Conservation (phyloP, 2,113 vertebrate species). For the Lepus americanus region DNA sequence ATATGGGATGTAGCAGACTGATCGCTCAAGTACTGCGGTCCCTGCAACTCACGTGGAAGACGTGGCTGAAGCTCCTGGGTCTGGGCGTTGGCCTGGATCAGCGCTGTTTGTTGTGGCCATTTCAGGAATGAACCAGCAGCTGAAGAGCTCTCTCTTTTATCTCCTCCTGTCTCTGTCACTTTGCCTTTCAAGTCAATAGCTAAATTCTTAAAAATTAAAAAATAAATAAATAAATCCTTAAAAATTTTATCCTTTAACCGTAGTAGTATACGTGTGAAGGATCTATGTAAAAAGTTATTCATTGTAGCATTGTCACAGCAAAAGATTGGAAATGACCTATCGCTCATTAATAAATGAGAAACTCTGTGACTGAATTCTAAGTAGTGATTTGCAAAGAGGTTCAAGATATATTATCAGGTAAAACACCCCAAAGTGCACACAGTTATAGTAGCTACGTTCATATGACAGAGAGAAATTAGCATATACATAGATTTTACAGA, state of each 20-base stretch:
- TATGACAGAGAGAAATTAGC: background rate
- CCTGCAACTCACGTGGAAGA: no score
- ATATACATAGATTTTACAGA: background rate
- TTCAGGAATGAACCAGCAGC: no score
- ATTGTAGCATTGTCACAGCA: background rate
- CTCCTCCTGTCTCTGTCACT: no score
- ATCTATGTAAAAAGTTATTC: background rate
- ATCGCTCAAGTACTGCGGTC: no score
- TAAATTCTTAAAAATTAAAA: background rate
- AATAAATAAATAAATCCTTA: no score
- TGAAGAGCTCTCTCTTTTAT: no score
- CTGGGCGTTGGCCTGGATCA: no score
- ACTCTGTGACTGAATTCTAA: conserved; percentile 6
- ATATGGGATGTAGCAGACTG: no score
- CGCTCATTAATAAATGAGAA: background rate
- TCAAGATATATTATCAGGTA: background rate
- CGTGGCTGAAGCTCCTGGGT: no score
- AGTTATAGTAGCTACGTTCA: background rate
- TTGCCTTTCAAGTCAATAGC: no score
- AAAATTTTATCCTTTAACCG: background rate
- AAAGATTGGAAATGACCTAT: conserved; percentile 2
- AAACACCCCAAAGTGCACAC: background rate
- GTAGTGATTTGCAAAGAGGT: conserved; percentile 8
- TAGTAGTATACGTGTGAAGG: background rate
- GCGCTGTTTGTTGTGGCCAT: no score